Conservation (phyloP, 1,140 invertebrate genomes). For the Oedothorax gibbosus region DNA sequence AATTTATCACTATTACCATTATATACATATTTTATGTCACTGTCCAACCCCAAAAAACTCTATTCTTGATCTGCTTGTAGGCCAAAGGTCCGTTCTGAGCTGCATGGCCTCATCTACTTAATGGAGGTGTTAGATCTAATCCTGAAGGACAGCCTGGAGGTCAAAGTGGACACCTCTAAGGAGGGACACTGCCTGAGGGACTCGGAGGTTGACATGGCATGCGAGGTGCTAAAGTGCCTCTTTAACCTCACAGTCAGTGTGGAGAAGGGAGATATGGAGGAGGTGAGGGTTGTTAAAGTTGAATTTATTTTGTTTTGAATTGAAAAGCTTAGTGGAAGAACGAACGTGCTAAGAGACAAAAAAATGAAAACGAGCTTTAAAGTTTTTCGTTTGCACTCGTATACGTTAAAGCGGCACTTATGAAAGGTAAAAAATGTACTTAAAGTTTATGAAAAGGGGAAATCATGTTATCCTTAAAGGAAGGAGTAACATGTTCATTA, state of each 20-base stretch:
- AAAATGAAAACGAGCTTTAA: no score
- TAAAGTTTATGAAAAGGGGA: no score
- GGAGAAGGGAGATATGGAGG: slow-evolving; percentile 69
- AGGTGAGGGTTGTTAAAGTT: slow-evolving; percentile 64
- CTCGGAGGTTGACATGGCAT: slow-evolving; percentile 78
- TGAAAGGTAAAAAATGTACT: no score
- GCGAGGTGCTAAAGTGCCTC: slow-evolving; percentile 88
- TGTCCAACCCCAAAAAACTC: no score
- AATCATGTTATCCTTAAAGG: no score
- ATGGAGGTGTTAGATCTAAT: slow-evolving; percentile 84
- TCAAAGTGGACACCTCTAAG: slow-evolving; percentile 66
- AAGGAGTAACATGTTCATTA: no score
- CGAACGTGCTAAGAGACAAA: no score
- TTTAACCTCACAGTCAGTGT: slow-evolving; percentile 83
- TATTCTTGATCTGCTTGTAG: slow-evolving; percentile 67
- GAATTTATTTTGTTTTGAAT: background rate
- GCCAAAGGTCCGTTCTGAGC: slow-evolving; percentile 78
- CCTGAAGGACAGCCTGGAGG: slow-evolving; percentile 69
- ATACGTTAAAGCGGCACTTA: no score
- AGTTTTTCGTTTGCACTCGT: no score
- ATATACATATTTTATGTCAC: no score
- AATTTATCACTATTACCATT: no score
- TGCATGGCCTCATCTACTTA: slow-evolving; percentile 84
- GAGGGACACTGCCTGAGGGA: slow-evolving; percentile 67
- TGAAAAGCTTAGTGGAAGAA: no score